Conservation (phyloP, 2,797 vertebrate genomes). For the Sebastes taczanowskii region DNA sequence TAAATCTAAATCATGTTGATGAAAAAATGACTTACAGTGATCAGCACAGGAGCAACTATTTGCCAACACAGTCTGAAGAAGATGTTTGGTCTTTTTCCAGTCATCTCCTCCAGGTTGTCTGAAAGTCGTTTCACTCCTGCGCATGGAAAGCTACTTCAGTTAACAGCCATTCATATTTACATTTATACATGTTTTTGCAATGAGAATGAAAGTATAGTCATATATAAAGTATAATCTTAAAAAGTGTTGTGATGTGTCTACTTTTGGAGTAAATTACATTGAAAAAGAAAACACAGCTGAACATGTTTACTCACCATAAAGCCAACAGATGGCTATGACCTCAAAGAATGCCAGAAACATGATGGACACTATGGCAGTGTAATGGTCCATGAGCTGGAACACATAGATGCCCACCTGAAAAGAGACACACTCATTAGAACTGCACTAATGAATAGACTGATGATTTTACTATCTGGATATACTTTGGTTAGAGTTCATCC, state of each 20-base stretch:
- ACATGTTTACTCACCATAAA: conserved; percentile 73
- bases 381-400: conserved; percentile 87
- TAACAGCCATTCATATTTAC: neutral
- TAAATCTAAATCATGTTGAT: neutral
- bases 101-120: conserved; percentile 80
- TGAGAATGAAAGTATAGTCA: neutral
- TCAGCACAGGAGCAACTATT: conserved; percentile 72
- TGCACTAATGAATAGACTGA: neutral
- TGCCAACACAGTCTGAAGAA: conserved; percentile 82
- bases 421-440: conserved; percentile 4
- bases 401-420: conserved; percentile 83
- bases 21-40: conserved; percentile 68
- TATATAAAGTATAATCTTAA: neutral
- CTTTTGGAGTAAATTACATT: neutral
- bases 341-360: conserved; percentile 86
- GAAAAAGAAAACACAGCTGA: neutral
- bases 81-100: conserved; percentile 70
- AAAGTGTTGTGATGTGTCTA: neutral
- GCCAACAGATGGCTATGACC: conserved; percentile 80
- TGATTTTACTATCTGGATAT: neutral
- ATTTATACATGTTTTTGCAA: too few species aligned
- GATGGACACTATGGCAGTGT: conserved; percentile 85
- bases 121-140: conserved; percentile 79
- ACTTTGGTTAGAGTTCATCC: neutral
- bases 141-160: neutral